Percentiles rank a stretch among this genome's conserved stretches.
Evolutionary conservation across 2,113 vertebrate genomes (phyloP).

Genomic region (Periophthalmus modestus): DNA sequence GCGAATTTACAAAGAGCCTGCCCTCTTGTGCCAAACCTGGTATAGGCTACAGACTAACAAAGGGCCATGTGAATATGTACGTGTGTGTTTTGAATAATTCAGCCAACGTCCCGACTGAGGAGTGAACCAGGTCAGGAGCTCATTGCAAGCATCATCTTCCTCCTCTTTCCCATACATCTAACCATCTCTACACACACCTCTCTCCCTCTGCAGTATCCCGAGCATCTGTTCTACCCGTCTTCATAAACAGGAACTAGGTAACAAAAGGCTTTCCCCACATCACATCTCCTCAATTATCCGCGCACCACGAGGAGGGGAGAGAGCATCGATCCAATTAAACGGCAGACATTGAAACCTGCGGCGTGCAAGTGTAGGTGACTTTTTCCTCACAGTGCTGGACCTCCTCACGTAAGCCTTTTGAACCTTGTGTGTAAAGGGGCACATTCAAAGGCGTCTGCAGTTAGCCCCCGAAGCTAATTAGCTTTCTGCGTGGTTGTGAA

Average conservation of each 20-base stretch:
- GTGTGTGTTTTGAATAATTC: slow-evolving; percentile 71
- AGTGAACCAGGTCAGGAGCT: slow-evolving; percentile 76
- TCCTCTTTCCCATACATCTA: slow-evolving; percentile 25
- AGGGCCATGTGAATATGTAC: slow-evolving; percentile 54
- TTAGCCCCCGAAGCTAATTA: slow-evolving; percentile 62
- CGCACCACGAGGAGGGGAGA: slow-evolving; percentile 45
- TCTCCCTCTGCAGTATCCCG: slow-evolving; percentile 17
- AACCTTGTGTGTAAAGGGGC: slow-evolving; percentile 54
- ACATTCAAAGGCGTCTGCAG: slow-evolving; percentile 62
- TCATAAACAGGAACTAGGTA: slow-evolving; percentile 59
- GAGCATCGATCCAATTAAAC: slow-evolving; percentile 70
- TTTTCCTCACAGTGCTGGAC: slow-evolving; percentile 22
- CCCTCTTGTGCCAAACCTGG: slow-evolving; percentile 20
- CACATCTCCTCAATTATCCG: slow-evolving; percentile 58
- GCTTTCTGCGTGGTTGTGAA: slow-evolving; percentile 24
- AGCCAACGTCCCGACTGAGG: slow-evolving; percentile 69
- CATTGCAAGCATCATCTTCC: slow-evolving; percentile 59
- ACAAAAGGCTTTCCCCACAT: slow-evolving; percentile 62
- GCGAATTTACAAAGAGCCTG: slow-evolving; percentile 32
- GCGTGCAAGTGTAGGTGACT: slow-evolving; percentile 22
- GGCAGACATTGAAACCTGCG: slow-evolving; percentile 32
- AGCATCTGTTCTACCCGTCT: slow-evolving; percentile 27
- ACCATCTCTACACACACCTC: slow-evolving; percentile 27
- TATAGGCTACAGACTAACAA: slow-evolving; percentile 32
- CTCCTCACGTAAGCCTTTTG: slow-evolving; percentile 61